Evolutionary conservation across 2,888 invertebrate genomes (phyloP).

Genomic region (Cartodere bifasciata): DNA sequence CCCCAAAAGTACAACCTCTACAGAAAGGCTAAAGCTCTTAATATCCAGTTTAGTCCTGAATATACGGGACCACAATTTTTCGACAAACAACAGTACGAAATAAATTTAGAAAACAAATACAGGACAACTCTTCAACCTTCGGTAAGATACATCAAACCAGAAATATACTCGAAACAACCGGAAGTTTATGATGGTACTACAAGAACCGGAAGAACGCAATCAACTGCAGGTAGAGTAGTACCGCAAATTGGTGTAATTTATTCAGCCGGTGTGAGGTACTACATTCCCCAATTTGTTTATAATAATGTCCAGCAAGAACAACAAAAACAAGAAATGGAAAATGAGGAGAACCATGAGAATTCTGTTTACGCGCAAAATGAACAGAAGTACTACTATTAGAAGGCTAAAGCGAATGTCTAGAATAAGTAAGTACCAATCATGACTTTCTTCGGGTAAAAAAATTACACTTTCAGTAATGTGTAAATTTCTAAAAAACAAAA

Average conservation of each 20-base stretch:
- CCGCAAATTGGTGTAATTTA: constrained; percentile 33
- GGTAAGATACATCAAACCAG: constrained; percentile 19
- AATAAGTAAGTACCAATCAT: too few species aligned
- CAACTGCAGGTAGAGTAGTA: constrained; percentile 18
- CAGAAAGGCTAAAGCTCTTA: constrained; percentile 23
- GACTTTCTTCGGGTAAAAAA: too few species aligned
- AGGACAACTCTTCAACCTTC: constrained; percentile 21
- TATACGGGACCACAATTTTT: constrained; percentile 33
- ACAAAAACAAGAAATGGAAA: background rate
- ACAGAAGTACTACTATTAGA: constrained; percentile 24
- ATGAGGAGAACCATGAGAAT: constrained; percentile 25
- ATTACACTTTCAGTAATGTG: too few species aligned
- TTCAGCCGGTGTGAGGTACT: constrained; percentile 33
- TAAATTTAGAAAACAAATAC: constrained; percentile 17
- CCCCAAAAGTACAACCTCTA: constrained; percentile 24
- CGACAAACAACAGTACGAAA: constrained; percentile 30
- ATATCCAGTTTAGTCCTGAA: constrained; percentile 23
- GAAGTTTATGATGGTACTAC: constrained; percentile 1
- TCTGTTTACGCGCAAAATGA: constrained; percentile 31
- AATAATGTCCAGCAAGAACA: constrained; percentile 13
- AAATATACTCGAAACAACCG: constrained; percentile 10
- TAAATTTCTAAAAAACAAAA: too few species aligned
- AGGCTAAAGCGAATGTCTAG: too few species aligned
- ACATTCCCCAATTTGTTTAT: constrained; percentile 29
- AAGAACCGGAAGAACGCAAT: constrained; percentile 5